These are phyloP conservation scores for Trachops cirrhosus DNA, from an alignment of 2,797 vertebrate species.

Conservation along the genomic window DNA sequence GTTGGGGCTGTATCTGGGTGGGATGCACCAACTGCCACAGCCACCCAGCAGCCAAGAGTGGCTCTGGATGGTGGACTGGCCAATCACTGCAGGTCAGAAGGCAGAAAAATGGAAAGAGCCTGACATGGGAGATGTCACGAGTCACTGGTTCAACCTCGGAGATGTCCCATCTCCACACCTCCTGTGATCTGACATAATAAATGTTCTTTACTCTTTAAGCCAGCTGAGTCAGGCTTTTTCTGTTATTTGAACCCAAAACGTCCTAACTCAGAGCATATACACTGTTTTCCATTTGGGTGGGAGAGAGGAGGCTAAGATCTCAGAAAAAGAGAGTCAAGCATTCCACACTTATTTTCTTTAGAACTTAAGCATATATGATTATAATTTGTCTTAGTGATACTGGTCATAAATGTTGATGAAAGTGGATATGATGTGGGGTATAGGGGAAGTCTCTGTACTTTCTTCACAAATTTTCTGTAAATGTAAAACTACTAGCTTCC, in stretches of 20 bases:
- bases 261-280: not conserved
- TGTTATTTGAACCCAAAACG: not conserved
- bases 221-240: not conserved
- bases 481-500: not conserved
- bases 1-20: not conserved
- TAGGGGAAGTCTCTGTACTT: not conserved
- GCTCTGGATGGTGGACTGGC: not conserved
- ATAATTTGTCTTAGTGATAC: not conserved
- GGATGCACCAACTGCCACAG: not conserved
- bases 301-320: not conserved
- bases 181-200: not conserved
- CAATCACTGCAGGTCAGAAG: not conserved
- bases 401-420: not conserved
- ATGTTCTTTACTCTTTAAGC: not conserved
- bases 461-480: not conserved
- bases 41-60: not conserved
- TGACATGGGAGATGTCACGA: not conserved
- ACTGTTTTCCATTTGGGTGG: not conserved
- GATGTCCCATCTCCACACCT: not conserved
- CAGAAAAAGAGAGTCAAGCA: not conserved
- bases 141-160: not conserved
- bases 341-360: not conserved
- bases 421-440: not conserved
- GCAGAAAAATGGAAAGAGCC: not conserved
- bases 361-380: not conserved